Evolutionary conservation across 1,140 invertebrate species (phyloP).

Genomic region (Philopotamus ludificatus): DNA sequence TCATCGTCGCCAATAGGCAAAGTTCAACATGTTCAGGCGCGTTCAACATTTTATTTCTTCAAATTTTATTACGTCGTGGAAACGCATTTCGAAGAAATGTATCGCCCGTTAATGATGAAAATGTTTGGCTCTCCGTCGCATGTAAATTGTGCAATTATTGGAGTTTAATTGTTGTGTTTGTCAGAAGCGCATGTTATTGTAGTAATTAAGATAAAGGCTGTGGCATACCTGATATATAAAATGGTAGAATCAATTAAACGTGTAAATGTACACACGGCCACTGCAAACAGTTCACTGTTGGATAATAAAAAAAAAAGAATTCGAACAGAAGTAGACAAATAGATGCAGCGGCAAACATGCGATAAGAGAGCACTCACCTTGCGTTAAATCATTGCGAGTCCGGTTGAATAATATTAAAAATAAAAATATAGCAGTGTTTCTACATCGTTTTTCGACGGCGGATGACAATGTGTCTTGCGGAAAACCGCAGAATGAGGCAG

Average conservation of each 20-base stretch:
- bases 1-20: too few relatives aligned
- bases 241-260: constrained; percentile 7
- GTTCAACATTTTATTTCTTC: too few relatives aligned
- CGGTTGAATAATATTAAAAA: too few relatives aligned
- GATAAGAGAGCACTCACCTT: not conserved
- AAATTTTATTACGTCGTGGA: too few relatives aligned
- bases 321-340: not conserved
- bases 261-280: not conserved
- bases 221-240: not conserved
- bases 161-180: constrained; percentile 3
- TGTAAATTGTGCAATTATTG: constrained; percentile 1
- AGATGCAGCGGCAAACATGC: not conserved
- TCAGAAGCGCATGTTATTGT: constrained; percentile 2
- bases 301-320: not conserved
- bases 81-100: too few relatives aligned
- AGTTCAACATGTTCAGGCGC: too few relatives aligned
- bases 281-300: not conserved
- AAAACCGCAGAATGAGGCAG: too few relatives aligned
- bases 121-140: not conserved
- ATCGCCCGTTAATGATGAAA: too few relatives aligned
- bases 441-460: too few relatives aligned
- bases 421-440: too few relatives aligned
- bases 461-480: too few relatives aligned
- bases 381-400: not conserved
- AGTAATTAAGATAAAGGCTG: constrained; percentile 12